phyloP scores from a whole-genome alignment of 2,888 invertebrate genomes.

The Drosophila anceps region DNA sequence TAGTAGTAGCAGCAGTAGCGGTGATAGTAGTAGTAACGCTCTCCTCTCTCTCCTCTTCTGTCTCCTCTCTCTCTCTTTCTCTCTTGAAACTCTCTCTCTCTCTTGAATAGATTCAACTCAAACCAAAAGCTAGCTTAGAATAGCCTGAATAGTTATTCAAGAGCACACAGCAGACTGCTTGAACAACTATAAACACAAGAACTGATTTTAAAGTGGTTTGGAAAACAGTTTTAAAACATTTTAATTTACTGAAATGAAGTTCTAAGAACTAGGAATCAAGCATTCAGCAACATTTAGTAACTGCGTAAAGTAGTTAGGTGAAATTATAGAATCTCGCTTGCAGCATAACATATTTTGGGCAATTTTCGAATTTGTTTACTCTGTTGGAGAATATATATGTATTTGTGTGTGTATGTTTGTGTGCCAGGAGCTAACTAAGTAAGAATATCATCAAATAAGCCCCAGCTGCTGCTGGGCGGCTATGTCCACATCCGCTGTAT shows the following conservation, averaged over 20 bases:
- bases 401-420: neutral
- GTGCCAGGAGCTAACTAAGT: neutral
- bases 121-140: too few relatives aligned
- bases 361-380: neutral
- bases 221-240: neutral
- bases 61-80: too few relatives aligned
- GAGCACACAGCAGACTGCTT: neutral
- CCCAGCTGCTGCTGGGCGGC: slow-evolving; percentile 4
- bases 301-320: neutral
- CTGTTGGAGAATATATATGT: neutral
- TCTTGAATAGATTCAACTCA: too few relatives aligned
- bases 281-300: neutral
- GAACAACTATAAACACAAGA: neutral
- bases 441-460: slow-evolving; percentile 14
- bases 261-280: neutral
- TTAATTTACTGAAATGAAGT: neutral
- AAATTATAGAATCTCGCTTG: neutral
- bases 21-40: neutral
- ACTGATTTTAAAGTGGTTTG: neutral
- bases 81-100: too few relatives aligned
- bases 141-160: neutral
- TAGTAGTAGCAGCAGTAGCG: neutral
- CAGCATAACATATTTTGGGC: neutral
- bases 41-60: too few relatives aligned
- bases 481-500: neutral